Evolutionary conservation across 2,888 invertebrate genomes (phyloP).

Genomic region (Anoplius nigerrimus): DNA sequence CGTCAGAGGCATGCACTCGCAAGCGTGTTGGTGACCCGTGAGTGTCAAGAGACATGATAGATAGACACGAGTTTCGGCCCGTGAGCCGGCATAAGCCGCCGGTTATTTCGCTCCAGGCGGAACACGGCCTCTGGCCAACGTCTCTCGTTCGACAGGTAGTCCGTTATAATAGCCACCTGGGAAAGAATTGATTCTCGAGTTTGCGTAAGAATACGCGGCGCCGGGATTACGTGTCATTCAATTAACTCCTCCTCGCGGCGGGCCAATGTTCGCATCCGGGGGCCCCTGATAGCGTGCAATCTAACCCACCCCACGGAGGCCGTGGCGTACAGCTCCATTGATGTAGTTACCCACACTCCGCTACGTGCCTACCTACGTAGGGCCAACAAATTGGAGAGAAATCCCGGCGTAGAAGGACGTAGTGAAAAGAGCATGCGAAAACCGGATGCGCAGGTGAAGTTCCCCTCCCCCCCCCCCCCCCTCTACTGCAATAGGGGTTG

Average conservation of each 20-base stretch:
- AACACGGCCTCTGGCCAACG: too few species aligned
- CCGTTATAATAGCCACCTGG: slow-evolving; percentile 3
- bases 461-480: too few species aligned
- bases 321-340: too few species aligned
- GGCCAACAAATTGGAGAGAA: slow-evolving; percentile 32
- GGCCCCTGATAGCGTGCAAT: too few species aligned
- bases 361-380: neutral
- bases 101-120: too few species aligned
- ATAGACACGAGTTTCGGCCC: slow-evolving; percentile 15
- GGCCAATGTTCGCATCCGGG: slow-evolving; percentile 5
- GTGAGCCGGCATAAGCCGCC: neutral
- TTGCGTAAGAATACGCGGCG: slow-evolving; percentile 21
- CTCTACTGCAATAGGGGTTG: slow-evolving; percentile 55
- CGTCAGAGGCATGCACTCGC: neutral
- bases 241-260: slow-evolving; percentile 12
- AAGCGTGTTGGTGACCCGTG: slow-evolving; percentile 7
- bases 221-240: slow-evolving; percentile 22
- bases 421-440: slow-evolving; percentile 63
- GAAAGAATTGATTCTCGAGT: neutral
- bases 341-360: too few species aligned
- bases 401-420: slow-evolving; percentile 50
- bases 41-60: slow-evolving; percentile 31
- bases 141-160: too few species aligned
- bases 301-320: too few species aligned
- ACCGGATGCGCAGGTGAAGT: slow-evolving; percentile 73